Evolutionary conservation across 2,113 vertebrate genomes (phyloP).

Genomic region (Crocuta crocuta): DNA sequence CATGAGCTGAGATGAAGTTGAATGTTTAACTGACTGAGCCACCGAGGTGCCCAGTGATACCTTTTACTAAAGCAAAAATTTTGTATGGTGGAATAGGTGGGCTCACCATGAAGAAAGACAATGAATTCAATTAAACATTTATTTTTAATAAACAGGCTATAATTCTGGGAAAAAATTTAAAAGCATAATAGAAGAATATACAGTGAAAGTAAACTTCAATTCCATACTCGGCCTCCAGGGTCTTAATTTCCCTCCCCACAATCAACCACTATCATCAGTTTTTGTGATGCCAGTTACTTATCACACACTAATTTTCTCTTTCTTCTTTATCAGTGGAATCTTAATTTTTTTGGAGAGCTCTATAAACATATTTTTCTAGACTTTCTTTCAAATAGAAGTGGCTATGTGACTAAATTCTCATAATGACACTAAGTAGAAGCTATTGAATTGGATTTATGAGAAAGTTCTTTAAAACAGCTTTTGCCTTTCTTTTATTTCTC

Average conservation of each 20-base stretch:
- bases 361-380: not conserved
- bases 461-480: not conserved
- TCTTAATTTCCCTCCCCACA: not conserved
- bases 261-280: not conserved
- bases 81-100: not conserved
- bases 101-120: not conserved
- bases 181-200: not conserved
- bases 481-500: not conserved
- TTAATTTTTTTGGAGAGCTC: not conserved
- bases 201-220: not conserved
- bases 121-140: not conserved
- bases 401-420: not conserved
- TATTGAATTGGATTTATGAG: not conserved
- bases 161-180: not conserved
- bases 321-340: not conserved
- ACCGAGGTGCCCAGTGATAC: not conserved
- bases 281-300: not conserved
- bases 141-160: not conserved
- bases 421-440: not conserved
- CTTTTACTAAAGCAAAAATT: not conserved
- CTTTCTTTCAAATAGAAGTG: not conserved
- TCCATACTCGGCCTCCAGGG: not conserved
- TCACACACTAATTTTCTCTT: not conserved
- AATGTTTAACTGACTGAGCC: not conserved
- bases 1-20: not conserved